phyloP scores from a whole-genome alignment of 2,113 vertebrate genomes.

The Melanocharis versteri region DNA sequence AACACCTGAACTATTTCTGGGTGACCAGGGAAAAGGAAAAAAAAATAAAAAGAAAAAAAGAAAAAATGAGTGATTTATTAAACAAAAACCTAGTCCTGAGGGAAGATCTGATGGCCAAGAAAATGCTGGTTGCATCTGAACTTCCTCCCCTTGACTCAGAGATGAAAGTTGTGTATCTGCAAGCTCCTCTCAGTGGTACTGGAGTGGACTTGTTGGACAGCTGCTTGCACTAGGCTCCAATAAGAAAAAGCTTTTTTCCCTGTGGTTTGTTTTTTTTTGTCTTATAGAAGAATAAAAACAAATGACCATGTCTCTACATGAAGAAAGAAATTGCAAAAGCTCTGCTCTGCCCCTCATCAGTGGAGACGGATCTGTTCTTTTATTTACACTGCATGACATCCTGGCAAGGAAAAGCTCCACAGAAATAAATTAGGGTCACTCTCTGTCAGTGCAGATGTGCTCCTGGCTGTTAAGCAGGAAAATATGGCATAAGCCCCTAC shows the following conservation, averaged over 20 bases:
- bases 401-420: neutral
- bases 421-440: slow-evolving; percentile 19
- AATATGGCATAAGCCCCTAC: neutral
- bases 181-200: neutral
- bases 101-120: neutral
- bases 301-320: neutral
- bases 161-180: neutral
- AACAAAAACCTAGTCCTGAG: neutral
- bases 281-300: neutral
- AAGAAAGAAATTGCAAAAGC: neutral
- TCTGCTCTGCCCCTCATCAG: neutral
- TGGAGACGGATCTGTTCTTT: neutral
- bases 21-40: neutral
- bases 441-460: neutral
- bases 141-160: neutral
- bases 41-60: too few relatives aligned
- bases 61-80: neutral
- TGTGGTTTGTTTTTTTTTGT: neutral
- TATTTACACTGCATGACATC: slow-evolving; percentile 1
- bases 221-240: neutral
- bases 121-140: slow-evolving; percentile 12
- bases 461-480: neutral
- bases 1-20: neutral
- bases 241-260: neutral
- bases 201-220: neutral